Base-by-base conservation (phyloP, 2,113 vertebrate genomes). In the Stigmatopora nigra region DNA sequence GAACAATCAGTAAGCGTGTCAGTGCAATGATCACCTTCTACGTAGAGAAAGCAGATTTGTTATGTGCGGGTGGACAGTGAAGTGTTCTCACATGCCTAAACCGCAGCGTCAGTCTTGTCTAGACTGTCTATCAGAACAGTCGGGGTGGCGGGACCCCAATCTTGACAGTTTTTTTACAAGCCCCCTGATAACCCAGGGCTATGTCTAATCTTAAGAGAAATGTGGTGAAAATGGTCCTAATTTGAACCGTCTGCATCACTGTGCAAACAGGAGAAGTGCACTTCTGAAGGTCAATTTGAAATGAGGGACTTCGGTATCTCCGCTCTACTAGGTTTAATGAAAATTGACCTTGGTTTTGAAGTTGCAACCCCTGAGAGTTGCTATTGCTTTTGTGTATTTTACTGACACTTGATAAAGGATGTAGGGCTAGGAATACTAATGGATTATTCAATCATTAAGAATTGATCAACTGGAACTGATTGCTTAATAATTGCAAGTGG, bases 21-120 rank as follows among this genome's bases (percentile, higher is more conserved):
- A 62, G 67, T 49, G 72, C 79, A 68, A 58, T 82, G 74, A 86
- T 87, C 81, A 88, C 87, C 80, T 88, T 82, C 82, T 85, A 82
- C 68, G 76, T 68, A 76, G 79, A 84, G 78, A 67, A 73, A 58
- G 8, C 7, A n/a, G 38, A 57, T 66, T 79, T 61, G 16, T 19
- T 73, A 52, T 67, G 67, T 20, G 53, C 65, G 79, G 69, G 61
- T 0, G 41, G n/a, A 13, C 35, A 12, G 48, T 17, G 10, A 14
- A 35, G 14, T 20, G 14, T 31, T 19, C 49, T 41, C 46, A 35
- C 56, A 56, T 56, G 57, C 44, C 20, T 61, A 13, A 56, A 56
- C 14, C 25, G 9, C 38, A 3, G 59, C 59, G 10, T 45, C 20
- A 7, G 38, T 61, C 59, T 8, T 22, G 19, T 61, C 13, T 12